Base-by-base conservation (phyloP, 1,140 invertebrate species). In the Dryas iulia region DNA sequence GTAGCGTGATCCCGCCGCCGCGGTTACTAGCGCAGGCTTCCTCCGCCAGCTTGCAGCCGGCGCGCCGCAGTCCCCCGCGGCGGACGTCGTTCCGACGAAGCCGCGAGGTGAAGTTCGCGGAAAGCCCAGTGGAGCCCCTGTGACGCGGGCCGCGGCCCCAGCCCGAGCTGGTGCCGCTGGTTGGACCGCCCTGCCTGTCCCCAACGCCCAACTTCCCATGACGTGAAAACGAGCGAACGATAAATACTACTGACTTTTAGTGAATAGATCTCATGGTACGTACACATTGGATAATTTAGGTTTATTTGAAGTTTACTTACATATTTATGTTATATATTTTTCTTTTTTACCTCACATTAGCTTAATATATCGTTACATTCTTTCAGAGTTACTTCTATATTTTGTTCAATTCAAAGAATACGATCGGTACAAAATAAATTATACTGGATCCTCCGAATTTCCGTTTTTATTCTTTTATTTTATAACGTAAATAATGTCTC, bases 81-180 rank as follows among this genome's bases (percentile, higher is more conserved):
- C 84, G 84, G 23, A 76, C 86, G 6, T 90, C 91, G 3, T 87
- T 90, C 78, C 79, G 88, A 3, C 83, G 89, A 31, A 83, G 83
- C 1, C 78, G 93, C n/a, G 93, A 93, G 74, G 93, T 94, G 12
- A 94, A 93, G 79, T 94, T 94, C 75, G 92, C 92, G 52, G 93
- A 93, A 82, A 62, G 64, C 76, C 30, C 74, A 14, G 18, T 69
- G 24, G 81, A 86, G 75, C 83, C 84, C 53, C 86, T 84, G 89
- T 89, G 86, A 89, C 86, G 82, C 81, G 84, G 81, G 86, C 84
- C 78, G 86, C 85, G 87, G 89, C 86, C 73, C 90, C 83, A 87
- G 86, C 79, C 78, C 72, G 83, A 89, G 83, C 84, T 87, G 87
- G 82, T 82, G 88, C 82, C 87, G 87, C 87, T 89, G 58, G 79